Conservation (phyloP, 2,797 vertebrate genomes). For the Denticeps clupeoides region DNA sequence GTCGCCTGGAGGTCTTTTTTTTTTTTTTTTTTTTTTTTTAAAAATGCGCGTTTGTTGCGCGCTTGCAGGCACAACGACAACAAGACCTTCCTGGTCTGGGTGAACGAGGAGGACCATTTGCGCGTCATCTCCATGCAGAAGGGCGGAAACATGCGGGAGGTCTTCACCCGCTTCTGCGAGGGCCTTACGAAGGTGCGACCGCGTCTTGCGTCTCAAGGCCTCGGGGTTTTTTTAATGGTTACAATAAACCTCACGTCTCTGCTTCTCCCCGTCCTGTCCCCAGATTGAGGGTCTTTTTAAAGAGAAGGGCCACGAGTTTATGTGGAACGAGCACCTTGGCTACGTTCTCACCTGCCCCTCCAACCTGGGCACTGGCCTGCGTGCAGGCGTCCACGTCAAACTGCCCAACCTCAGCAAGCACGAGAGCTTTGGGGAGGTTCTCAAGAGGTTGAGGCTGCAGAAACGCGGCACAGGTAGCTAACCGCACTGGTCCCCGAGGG, state of each 20-base stretch:
- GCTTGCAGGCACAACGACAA: conserved; percentile 73
- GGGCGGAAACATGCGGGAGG: conserved; percentile 82
- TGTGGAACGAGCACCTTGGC: conserved; percentile 83
- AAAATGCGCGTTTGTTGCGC: neutral
- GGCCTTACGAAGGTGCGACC: conserved; percentile 68
- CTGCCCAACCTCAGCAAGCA: conserved; percentile 73
- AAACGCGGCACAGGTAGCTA: conserved; percentile 74
- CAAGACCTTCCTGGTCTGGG: conserved; percentile 83
- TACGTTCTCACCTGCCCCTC: conserved; percentile 81
- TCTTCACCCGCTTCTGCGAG: conserved; percentile 74
- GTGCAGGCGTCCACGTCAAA: conserved; percentile 76
- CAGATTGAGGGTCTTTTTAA: conserved; percentile 79
- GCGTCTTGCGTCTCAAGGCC: too few relatives aligned
- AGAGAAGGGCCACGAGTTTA: conserved; percentile 73
- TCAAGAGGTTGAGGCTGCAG: conserved; percentile 74
- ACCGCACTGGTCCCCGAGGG: neutral
- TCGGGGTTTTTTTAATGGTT: too few relatives aligned
- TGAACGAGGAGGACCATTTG: conserved; percentile 83
- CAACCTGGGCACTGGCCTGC: conserved; percentile 77
- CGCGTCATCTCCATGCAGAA: conserved; percentile 88
- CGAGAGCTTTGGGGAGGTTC: conserved; percentile 69
- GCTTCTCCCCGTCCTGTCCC: neutral
- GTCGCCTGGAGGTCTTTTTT: too few relatives aligned
- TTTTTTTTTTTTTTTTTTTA: neutral
- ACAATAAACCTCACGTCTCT: too few relatives aligned